Evolutionary conservation across 2,888 invertebrate species (phyloP), one percentile per base, ranked within the genome.

Genomic region (Tachina lurida): DNA sequence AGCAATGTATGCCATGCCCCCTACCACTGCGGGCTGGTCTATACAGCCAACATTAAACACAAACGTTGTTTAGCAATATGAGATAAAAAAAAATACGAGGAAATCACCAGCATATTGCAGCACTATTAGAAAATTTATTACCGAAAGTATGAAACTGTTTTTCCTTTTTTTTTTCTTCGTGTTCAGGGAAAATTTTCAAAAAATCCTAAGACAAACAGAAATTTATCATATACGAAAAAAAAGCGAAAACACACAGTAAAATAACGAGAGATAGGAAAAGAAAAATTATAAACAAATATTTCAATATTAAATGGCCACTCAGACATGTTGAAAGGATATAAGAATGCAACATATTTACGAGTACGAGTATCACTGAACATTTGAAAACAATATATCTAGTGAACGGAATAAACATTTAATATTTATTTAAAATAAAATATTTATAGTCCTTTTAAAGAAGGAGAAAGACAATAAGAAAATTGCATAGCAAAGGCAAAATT

Each of bases 261-360:
- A 58, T 17, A 43, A 31, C 9, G 15, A 62, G 31, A 54, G 41
- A 47, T 12, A 54, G 43, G 15, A 7, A 70, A 52, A 63, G 73
- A 84, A 81, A 84, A 82, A 79, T 79, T 82, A 78, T 82, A 86
- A 86, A 79, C 60, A 86, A 86, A 86, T 86, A 86, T 86, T 79
- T 86, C 75, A 82, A 82, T 82, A 86, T 82, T 71, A 77, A 86
- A 86, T 82, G 85, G 82, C 78, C 82, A 78, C 78, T 86, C 70
- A 79, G 78, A 78, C 77, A 85, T 78, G 81, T 77, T 81, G 81
- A 78, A 82, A 78, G 68, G 74, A 58, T 70, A 65, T 70, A 73
- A 47, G 43, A 52, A 62, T 47, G 31, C 43, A 60, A 70, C 15
- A 58, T 43, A 75, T 54, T 22, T 1, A 76, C 62, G 31, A 54